phyloP scores from a whole-genome alignment of 1,140 invertebrate genomes.

The Brachionus asplanchnoidis region DNA sequence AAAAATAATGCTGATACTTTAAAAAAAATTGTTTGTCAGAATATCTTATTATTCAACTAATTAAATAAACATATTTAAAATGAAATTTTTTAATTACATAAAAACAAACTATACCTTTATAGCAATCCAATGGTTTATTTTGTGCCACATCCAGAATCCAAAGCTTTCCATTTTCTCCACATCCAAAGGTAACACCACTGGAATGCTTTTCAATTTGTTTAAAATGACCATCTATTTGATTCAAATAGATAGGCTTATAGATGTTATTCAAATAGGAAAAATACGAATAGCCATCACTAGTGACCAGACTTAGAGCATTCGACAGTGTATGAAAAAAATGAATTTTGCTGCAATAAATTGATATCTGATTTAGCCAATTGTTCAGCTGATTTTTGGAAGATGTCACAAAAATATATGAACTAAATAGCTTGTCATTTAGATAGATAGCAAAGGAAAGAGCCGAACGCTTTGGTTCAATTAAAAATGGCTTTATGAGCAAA shows the following conservation, averaged over 20 bases:
- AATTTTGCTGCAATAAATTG: slow-evolving; percentile 20
- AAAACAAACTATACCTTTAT: background rate
- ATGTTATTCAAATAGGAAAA: background rate
- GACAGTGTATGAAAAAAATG: background rate
- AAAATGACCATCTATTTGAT: slow-evolving; percentile 39
- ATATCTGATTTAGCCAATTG: slow-evolving; percentile 24
- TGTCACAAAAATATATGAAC: background rate
- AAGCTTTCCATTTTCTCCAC: slow-evolving; percentile 37
- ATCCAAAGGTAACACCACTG: background rate
- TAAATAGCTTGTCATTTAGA: background rate
- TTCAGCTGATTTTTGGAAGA: background rate
- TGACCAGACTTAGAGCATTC: background rate
- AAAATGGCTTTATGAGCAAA: background rate
- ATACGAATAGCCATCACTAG: slow-evolving; percentile 6
- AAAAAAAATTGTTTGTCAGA: too few relatives aligned
- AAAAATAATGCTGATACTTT: too few relatives aligned
- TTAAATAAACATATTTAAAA: too few relatives aligned
- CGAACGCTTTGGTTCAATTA: background rate
- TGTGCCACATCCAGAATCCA: background rate
- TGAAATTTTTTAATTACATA: too few relatives aligned
- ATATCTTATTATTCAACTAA: too few relatives aligned
- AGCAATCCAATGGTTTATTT: background rate
- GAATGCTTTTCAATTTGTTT: slow-evolving; percentile 40
- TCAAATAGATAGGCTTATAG: background rate
- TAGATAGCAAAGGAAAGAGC: background rate